Percentiles rank a stretch among this genome's conserved stretches.
These are phyloP conservation scores for Lathamus discolor DNA, from an alignment of 2,113 vertebrate species.

Conservation along the genomic window DNA sequence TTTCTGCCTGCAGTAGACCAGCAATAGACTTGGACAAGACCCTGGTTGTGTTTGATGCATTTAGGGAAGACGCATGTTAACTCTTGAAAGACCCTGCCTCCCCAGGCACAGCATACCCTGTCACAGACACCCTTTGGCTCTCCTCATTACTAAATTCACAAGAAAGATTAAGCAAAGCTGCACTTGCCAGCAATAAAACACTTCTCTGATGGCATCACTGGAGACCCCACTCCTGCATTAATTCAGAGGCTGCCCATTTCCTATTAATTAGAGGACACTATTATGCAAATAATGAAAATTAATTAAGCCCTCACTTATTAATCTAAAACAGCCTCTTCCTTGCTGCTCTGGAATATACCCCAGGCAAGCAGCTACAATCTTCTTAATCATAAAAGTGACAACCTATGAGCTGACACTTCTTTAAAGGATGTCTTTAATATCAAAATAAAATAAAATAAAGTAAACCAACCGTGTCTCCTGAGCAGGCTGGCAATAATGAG, in stretches of 20 bases:
- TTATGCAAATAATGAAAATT: slow-evolving; percentile 53
- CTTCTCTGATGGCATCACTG: neutral
- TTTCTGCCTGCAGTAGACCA: neutral
- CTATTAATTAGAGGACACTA: slow-evolving; percentile 24
- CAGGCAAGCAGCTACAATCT: neutral
- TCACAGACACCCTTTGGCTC: neutral
- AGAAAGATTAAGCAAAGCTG: neutral
- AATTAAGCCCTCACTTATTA: slow-evolving; percentile 36
- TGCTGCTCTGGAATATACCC: neutral
- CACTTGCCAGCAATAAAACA: neutral
- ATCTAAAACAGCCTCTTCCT: neutral
- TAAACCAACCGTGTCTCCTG: neutral
- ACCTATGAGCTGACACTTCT: neutral
- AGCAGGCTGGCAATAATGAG: neutral
- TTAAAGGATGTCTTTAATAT: slow-evolving; percentile 48
- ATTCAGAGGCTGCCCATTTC: neutral
- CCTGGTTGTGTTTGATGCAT: neutral
- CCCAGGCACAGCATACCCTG: neutral
- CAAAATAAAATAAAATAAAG: neutral
- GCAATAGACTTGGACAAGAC: neutral
- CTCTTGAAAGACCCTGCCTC: neutral
- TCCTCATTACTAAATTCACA: neutral
- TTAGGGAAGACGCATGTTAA: neutral
- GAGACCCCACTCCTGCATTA: neutral
- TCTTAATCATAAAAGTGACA: slow-evolving; percentile 19